These are phyloP conservation scores for Tuberolachnus salignus DNA, from an alignment of 2,888 invertebrate species.

Conservation along the genomic window DNA sequence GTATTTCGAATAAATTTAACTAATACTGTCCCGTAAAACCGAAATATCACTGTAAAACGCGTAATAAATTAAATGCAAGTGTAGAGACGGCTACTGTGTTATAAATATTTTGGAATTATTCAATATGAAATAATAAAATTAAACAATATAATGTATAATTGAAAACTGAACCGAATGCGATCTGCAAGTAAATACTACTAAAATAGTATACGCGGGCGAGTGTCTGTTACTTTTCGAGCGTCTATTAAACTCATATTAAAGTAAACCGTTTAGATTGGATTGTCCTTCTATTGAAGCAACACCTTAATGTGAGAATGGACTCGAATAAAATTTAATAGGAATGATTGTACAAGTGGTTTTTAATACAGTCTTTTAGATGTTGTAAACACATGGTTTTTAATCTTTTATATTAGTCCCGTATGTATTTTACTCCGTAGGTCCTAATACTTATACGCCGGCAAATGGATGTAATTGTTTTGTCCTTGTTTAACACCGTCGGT, in stretches of 20 bases:
- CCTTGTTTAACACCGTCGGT: conserved; percentile 19
- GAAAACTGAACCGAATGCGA: not conserved
- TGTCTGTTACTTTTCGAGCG: not conserved
- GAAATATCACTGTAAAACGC: too few relatives aligned
- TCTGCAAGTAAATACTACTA: conserved; percentile 6
- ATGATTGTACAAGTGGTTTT: conserved; percentile 51
- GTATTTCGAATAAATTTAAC: too few relatives aligned
- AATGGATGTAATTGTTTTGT: conserved; percentile 46
- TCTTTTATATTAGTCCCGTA: conserved; percentile 39
- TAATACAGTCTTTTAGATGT: conserved; percentile 42
- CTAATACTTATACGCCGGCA: conserved; percentile 22
- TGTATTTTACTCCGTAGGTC: conserved; percentile 31
- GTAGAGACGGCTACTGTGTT: too few relatives aligned
- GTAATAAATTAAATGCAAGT: too few relatives aligned
- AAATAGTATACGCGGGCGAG: not conserved
- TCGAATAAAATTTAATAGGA: conserved; percentile 42
- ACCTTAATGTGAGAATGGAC: conserved; percentile 48
- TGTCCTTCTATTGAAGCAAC: conserved; percentile 46
- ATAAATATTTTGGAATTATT: too few relatives aligned
- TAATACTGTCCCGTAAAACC: too few relatives aligned
- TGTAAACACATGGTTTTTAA: conserved; percentile 48
- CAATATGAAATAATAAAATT: too few relatives aligned
- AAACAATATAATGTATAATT: too few relatives aligned
- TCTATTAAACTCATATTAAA: conserved; percentile 44
- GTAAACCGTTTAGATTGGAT: conserved; percentile 52